Percentiles rank a stretch among this genome's conserved stretches.
phyloP scores from a whole-genome alignment of 2,888 invertebrate genomes.

The Protonemura montana region DNA sequence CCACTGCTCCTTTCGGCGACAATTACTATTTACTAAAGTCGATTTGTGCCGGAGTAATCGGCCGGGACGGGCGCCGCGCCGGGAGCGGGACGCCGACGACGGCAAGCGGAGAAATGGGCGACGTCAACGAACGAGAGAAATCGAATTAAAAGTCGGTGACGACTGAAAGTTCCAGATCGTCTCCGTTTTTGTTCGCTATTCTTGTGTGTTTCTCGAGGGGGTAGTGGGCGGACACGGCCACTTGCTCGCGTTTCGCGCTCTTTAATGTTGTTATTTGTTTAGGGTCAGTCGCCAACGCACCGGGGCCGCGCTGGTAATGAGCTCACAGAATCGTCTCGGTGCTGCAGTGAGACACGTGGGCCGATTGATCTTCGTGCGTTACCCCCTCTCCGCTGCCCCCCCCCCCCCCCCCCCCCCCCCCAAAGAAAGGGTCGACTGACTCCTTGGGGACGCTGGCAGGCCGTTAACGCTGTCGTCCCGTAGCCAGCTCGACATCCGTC shows the following conservation, averaged over 20 bases:
- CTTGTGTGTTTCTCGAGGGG: too few relatives aligned
- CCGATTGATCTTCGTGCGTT: too few relatives aligned
- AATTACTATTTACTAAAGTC: slow-evolving; percentile 50
- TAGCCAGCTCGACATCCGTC: background rate
- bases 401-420: too few relatives aligned
- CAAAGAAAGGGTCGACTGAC: background rate
- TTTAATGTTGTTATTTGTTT: too few relatives aligned
- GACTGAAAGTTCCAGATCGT: background rate
- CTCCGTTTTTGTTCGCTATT: too few relatives aligned
- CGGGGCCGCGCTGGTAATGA: too few relatives aligned
- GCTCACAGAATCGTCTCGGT: too few relatives aligned
- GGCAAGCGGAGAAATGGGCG: slow-evolving; percentile 41
- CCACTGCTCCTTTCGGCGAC: slow-evolving; percentile 47
- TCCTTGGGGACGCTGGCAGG: background rate
- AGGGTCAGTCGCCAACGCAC: too few relatives aligned
- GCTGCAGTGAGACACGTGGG: too few relatives aligned
- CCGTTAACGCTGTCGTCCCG: background rate
- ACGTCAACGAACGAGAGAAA: slow-evolving; percentile 43
- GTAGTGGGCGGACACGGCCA: too few relatives aligned
- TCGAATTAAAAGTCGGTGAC: slow-evolving; percentile 44
- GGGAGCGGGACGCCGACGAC: slow-evolving; percentile 18
- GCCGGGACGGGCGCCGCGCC: slow-evolving; percentile 44
- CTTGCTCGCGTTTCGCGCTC: too few relatives aligned
- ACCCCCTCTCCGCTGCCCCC: too few relatives aligned
- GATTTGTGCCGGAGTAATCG: slow-evolving; percentile 49